phyloP scores from a whole-genome alignment of 2,113 vertebrate genomes.

The Trematocara zebra region DNA sequence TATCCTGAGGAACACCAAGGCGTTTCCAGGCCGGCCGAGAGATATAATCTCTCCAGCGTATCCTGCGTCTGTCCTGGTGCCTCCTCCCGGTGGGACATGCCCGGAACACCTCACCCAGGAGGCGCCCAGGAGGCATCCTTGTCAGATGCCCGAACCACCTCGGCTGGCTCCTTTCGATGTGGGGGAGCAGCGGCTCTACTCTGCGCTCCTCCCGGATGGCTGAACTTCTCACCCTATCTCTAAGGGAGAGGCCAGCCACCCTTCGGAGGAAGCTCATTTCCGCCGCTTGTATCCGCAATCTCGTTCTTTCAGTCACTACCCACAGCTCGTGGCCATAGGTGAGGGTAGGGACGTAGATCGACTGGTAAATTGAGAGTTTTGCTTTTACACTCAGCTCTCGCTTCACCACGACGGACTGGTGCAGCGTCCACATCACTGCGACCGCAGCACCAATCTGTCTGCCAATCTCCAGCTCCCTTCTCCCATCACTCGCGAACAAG shows the following conservation, averaged over 20 bases:
- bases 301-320: neutral
- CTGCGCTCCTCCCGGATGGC: neutral
- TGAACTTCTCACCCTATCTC: neutral
- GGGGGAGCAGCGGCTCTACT: neutral
- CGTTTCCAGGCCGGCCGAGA: neutral
- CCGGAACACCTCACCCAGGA: accelerated
- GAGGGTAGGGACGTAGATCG: neutral
- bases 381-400: too few relatives aligned
- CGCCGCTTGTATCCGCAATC: neutral
- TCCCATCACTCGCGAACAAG: too few relatives aligned
- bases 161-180: accelerated
- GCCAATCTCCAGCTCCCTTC: too few relatives aligned
- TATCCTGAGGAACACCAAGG: neutral
- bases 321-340: neutral
- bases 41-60: neutral
- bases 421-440: too few relatives aligned
- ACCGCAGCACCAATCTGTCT: too few relatives aligned
- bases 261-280: neutral
- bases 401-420: too few relatives aligned
- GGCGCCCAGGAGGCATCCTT: neutral
- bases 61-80: neutral
- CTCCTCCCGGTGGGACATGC: neutral
- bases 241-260: neutral
- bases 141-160: neutral
- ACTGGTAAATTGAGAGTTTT: too few relatives aligned